phyloP scores from a whole-genome alignment of 2,113 vertebrate genomes.

The Telmatochromis bifrenatus region DNA sequence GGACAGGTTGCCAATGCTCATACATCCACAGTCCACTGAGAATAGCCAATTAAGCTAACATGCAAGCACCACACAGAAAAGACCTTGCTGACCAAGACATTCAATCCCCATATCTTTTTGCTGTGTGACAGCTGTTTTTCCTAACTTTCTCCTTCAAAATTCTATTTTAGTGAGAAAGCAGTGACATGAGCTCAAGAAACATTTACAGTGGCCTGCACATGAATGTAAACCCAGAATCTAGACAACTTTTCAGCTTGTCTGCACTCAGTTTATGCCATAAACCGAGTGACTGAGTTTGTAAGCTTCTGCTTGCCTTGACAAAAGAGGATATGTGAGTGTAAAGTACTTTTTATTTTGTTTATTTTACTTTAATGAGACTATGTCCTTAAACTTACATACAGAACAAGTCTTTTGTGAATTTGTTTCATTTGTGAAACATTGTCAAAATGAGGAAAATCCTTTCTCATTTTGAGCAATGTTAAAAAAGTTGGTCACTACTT shows the following conservation, averaged over 20 bases:
- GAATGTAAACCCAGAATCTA: background rate
- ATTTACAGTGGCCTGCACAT: background rate
- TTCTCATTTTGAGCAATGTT: rapidly evolving
- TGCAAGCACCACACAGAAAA: background rate
- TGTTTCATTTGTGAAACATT: background rate
- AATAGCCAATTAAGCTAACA: background rate
- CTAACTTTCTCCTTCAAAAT: background rate
- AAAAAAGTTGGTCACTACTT: background rate
- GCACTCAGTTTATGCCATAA: background rate
- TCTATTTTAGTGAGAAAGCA: background rate
- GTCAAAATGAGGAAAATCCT: background rate
- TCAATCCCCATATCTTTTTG: background rate
- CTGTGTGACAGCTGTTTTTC: background rate
- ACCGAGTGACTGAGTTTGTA: background rate
- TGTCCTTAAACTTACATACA: background rate
- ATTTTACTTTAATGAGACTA: background rate
- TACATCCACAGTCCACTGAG: background rate
- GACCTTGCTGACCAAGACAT: background rate
- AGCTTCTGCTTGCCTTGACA: background rate
- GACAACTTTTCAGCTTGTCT: background rate
- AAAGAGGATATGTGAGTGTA: background rate
- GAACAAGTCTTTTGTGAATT: background rate
- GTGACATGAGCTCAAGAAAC: background rate
- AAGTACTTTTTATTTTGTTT: background rate
- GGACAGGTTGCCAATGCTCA: background rate